Evolutionary conservation across 1,140 invertebrate species (phyloP).

Genomic region (Drosophila rhopaloa): DNA sequence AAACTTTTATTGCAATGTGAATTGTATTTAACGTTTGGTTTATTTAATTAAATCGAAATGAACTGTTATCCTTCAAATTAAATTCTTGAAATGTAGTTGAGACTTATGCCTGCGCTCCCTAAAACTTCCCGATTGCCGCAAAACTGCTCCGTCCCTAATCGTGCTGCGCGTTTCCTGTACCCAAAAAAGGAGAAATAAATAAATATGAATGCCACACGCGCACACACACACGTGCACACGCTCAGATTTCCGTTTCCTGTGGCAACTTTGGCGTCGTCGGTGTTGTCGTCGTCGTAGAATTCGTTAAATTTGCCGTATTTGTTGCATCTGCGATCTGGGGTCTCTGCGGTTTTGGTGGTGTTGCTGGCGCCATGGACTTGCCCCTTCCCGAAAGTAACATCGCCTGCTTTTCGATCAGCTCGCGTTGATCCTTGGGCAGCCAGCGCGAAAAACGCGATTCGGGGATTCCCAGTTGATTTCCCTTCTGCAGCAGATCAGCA

Average conservation of each 20-base stretch:
- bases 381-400: slow-evolving; percentile 64
- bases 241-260: slow-evolving; percentile 79
- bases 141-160: slow-evolving; percentile 21
- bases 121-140: background rate
- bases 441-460: slow-evolving; percentile 78
- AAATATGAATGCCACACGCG: slow-evolving; percentile 35
- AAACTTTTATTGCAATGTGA: background rate
- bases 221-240: slow-evolving; percentile 25
- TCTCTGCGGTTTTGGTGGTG: slow-evolving; percentile 50
- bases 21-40: background rate
- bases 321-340: slow-evolving; percentile 7
- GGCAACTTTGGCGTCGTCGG: slow-evolving; percentile 56
- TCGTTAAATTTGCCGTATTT: slow-evolving; percentile 1
- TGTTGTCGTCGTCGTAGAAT: slow-evolving; percentile 12
- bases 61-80: background rate
- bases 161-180: slow-evolving; percentile 30
- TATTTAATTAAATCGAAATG: background rate
- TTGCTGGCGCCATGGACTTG: slow-evolving; percentile 29
- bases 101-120: background rate
- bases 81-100: background rate
- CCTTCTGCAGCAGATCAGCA: slow-evolving; percentile 68
- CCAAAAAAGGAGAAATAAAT: slow-evolving; percentile 38
- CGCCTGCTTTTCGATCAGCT: slow-evolving; percentile 77
- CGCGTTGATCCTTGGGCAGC: slow-evolving; percentile 82
- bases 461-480: slow-evolving; percentile 79